Conservation (phyloP, 2,113 vertebrate genomes). For the Daubentonia madagascariensis region DNA sequence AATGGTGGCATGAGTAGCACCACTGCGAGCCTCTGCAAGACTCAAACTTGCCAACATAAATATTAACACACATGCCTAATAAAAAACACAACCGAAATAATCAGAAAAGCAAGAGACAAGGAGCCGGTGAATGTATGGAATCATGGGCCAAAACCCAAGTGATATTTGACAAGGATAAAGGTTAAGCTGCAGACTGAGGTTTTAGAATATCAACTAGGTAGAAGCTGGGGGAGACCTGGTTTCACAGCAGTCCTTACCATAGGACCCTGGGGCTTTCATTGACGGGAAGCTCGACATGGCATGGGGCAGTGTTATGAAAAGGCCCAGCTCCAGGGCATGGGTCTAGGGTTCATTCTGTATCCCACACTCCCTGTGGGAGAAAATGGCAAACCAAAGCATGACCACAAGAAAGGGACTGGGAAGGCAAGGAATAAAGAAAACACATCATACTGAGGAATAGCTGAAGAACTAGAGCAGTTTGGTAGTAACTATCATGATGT, state of each 20-base stretch:
- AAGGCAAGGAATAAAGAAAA: background rate
- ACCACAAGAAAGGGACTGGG: background rate
- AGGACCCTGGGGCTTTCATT: background rate
- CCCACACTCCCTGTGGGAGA: background rate
- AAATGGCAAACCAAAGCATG: background rate
- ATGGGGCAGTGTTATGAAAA: background rate
- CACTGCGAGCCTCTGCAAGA: background rate
- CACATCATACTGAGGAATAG: background rate
- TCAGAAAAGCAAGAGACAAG: background rate
- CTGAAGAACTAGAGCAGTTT: background rate
- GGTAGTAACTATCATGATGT: background rate
- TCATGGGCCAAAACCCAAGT: background rate
- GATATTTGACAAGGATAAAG: background rate
- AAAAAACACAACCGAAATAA: background rate
- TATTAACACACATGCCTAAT: background rate
- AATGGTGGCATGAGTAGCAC: background rate
- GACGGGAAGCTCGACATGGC: background rate
- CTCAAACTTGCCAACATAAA: background rate
- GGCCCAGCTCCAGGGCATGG: background rate
- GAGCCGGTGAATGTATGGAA: background rate
- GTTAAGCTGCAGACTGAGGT: background rate
- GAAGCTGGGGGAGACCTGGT: background rate
- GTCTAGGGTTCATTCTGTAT: background rate
- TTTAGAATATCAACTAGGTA: background rate
- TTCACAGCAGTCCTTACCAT: background rate